Conservation (phyloP, 2,113 vertebrate species). For the Cricetomys ansorgei region DNA sequence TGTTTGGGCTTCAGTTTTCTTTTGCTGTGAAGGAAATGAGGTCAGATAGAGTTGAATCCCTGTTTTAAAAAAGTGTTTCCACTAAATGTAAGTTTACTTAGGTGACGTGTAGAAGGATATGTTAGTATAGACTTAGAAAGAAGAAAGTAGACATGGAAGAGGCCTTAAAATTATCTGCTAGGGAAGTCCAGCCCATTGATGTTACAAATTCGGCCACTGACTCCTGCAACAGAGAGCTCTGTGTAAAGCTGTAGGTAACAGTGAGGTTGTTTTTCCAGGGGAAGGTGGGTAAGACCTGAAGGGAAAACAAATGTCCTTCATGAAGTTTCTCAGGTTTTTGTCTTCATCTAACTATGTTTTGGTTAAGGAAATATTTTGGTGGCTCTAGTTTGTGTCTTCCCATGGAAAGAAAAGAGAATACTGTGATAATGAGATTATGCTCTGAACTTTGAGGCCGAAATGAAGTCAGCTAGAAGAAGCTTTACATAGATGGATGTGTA, state of each 20-base stretch:
- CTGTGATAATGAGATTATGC: slow-evolving; percentile 29
- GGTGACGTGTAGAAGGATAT: neutral
- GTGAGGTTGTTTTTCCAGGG: neutral
- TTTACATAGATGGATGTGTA: slow-evolving; percentile 10
- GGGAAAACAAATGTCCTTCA: neutral
- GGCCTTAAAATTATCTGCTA: neutral
- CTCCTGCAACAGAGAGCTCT: neutral
- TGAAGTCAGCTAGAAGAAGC: slow-evolving; percentile 19
- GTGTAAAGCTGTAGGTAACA: neutral
- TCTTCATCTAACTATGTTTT: neutral
- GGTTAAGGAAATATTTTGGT: neutral
- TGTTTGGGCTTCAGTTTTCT: neutral
- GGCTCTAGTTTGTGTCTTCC: slow-evolving; percentile 20
- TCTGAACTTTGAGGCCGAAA: slow-evolving; percentile 55
- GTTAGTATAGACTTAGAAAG: neutral
- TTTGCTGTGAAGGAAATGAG: neutral
- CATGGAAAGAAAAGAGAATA: neutral
- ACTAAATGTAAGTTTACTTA: neutral
- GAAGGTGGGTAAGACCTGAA: neutral
- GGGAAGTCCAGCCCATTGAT: neutral
- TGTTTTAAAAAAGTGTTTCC: neutral
- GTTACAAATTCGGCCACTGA: neutral
- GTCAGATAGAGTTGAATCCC: neutral
- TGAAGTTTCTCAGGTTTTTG: neutral
- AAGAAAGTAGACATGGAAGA: neutral